Base-by-base conservation (phyloP, 2,797 vertebrate species). In the Bradypodion pumilum region DNA sequence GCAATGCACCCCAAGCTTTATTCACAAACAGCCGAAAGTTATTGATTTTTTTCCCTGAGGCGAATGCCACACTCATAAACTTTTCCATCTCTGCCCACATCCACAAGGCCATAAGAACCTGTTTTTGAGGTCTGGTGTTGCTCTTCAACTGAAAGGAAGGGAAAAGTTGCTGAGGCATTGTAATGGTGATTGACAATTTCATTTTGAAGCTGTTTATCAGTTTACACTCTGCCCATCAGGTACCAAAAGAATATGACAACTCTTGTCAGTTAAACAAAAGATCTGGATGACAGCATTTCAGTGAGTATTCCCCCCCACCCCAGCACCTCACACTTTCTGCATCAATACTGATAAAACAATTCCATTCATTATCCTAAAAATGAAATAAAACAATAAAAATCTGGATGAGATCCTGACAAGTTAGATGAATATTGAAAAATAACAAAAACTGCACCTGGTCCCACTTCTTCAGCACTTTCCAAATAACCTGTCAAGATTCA, bases 171-270 rank as follows among this genome's bases (percentile, higher is more conserved):
- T 78, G 81, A 84, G 82, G 89, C 59, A 8, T 87, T 92, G 81
- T 94, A 92, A 95, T 94, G 86, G 88, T 93, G 93, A 95, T 88
- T 95, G 96, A 95, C 95, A 95, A 81, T 91, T 93, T 92, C 93
- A 95, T 95, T 94, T 94, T 82, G 46, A 80, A 93, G 91, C 91
- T 91, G 83, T 93, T 95, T 93, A 91, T 93, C 94, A 92, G 91
- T 80, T 87, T 63, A 90, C 78, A 90, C 91, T 94, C 87, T 68
- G 90, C 87, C 74, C 89, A 42, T 90, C 82, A 63, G 91, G 93
- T 94, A 94, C 90, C 94, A 89, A 90, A 52, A 91, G 93, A 95
- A 94, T 90, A 93, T 89, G 93, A 95, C 95, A 95, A 82, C 80
- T 88, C 93, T 81, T 90, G 91, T 95, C 95, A 94, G 84, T 49